A percentile compares a stretch with the other conserved stretches of the same genome.
These are phyloP conservation scores for Lepidonotus clava DNA, from an alignment of 2,888 invertebrate genomes.

Conservation along the genomic window DNA sequence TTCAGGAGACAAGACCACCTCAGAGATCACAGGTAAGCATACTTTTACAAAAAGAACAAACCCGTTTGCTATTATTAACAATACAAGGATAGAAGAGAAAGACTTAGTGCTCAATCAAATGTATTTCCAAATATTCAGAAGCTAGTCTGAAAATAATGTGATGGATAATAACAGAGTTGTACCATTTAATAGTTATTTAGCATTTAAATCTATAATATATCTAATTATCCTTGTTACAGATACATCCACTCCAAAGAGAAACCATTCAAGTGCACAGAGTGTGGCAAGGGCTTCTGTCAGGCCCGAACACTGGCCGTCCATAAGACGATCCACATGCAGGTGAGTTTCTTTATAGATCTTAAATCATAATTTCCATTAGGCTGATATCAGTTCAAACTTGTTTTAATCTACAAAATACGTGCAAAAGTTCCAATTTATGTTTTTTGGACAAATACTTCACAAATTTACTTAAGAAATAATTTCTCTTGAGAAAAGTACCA, in stretches of 20 bases:
- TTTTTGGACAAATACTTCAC: too few relatives aligned
- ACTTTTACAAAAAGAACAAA: neutral
- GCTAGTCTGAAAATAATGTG: too few relatives aligned
- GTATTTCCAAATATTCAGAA: neutral
- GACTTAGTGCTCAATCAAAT: neutral
- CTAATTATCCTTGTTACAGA: slow-evolving; percentile 83
- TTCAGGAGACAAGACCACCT: slow-evolving; percentile 95
- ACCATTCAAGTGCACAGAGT: slow-evolving; percentile 97
- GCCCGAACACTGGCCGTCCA: slow-evolving; percentile 97
- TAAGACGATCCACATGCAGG: slow-evolving; percentile 89
- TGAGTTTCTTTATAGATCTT: too few relatives aligned
- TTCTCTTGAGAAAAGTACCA: too few relatives aligned
- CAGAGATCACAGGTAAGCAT: slow-evolving; percentile 82
- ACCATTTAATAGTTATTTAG: neutral
- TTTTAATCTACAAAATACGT: too few relatives aligned
- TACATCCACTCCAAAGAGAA: slow-evolving; percentile 99
- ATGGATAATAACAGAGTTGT: neutral
- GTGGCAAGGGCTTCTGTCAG: slow-evolving; percentile 98
- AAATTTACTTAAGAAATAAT: too few relatives aligned
- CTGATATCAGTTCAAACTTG: too few relatives aligned
- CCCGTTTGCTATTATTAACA: too few relatives aligned
- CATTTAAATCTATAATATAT: neutral
- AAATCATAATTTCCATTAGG: too few relatives aligned
- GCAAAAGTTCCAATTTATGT: too few relatives aligned
- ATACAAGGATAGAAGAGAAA: too few relatives aligned